Conservation (phyloP, 2,888 invertebrate species). For the Teinopalpus imperialis region DNA sequence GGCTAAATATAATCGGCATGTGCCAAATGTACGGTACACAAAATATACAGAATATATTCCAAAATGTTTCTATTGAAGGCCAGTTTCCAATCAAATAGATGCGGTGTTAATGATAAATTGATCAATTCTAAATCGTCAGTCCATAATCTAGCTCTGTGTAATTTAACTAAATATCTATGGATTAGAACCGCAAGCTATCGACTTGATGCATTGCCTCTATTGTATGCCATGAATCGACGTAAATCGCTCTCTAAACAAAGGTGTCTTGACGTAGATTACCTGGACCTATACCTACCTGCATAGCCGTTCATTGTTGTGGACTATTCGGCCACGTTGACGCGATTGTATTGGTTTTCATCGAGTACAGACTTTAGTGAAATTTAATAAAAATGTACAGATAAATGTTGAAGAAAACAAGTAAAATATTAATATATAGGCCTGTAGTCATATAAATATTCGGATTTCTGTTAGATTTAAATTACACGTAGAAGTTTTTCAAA, state of each 20-base stretch:
- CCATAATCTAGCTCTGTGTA: slow-evolving; percentile 12
- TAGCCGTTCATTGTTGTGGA: slow-evolving; percentile 26
- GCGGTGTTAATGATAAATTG: too few species aligned
- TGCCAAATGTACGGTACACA: too few species aligned
- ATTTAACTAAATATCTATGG: slow-evolving; percentile 33
- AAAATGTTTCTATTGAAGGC: too few species aligned
- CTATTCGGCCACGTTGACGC: slow-evolving; percentile 14
- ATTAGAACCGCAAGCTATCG: slow-evolving; percentile 55
- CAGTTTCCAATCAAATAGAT: too few species aligned
- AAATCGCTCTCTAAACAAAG: slow-evolving; percentile 49
- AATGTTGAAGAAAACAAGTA: too few species aligned
- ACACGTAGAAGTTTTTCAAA: too few species aligned
- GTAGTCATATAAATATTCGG: too few species aligned
- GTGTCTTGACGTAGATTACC: slow-evolving; percentile 47
- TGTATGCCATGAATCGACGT: slow-evolving; percentile 52
- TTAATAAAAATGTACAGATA: too few species aligned
- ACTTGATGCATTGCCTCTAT: slow-evolving; percentile 59
- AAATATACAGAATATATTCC: too few species aligned
- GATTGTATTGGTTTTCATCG: slow-evolving; percentile 7
- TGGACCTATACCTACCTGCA: slow-evolving; percentile 28
- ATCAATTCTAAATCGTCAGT: neutral
- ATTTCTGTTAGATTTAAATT: too few species aligned
- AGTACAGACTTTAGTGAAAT: neutral
- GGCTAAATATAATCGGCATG: too few species aligned
- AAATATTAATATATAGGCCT: too few species aligned